phyloP scores from a whole-genome alignment of 2,888 invertebrate genomes.

The Chrysomela aeneicollis region DNA sequence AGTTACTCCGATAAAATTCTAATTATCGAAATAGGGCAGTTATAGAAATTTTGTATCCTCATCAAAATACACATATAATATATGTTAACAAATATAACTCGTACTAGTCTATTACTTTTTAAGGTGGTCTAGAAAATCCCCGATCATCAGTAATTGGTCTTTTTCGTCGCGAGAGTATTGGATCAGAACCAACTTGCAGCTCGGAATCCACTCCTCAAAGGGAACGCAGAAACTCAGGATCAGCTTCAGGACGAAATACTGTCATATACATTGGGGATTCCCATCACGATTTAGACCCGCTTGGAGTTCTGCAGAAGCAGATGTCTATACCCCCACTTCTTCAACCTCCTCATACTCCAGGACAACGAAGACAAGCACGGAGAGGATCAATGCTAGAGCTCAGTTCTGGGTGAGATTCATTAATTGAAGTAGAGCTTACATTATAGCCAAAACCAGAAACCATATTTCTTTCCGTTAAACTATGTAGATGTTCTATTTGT shows the following conservation, averaged over 20 bases:
- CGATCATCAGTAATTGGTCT: constrained; percentile 90
- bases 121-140: constrained; percentile 88
- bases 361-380: constrained; percentile 72
- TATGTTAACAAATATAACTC: too few species aligned
- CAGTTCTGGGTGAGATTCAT: constrained; percentile 72
- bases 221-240: constrained; percentile 53
- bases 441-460: too few species aligned
- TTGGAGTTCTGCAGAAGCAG: constrained; percentile 54
- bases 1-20: too few species aligned
- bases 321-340: constrained; percentile 55
- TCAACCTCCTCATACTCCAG: constrained; percentile 69
- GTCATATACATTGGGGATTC: constrained; percentile 69
- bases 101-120: too few species aligned
- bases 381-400: constrained; percentile 85
- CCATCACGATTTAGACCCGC: constrained; percentile 53
- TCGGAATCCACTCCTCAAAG: constrained; percentile 60
- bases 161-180: constrained; percentile 83
- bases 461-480: too few species aligned
- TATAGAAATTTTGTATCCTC: too few species aligned
- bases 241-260: constrained; percentile 54
- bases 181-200: constrained; percentile 70
- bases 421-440: too few species aligned
- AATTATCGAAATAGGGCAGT: too few species aligned
- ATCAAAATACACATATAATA: too few species aligned
- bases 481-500: too few species aligned